Conservation (phyloP, 2,113 vertebrate genomes). For the Strigops habroptila region DNA sequence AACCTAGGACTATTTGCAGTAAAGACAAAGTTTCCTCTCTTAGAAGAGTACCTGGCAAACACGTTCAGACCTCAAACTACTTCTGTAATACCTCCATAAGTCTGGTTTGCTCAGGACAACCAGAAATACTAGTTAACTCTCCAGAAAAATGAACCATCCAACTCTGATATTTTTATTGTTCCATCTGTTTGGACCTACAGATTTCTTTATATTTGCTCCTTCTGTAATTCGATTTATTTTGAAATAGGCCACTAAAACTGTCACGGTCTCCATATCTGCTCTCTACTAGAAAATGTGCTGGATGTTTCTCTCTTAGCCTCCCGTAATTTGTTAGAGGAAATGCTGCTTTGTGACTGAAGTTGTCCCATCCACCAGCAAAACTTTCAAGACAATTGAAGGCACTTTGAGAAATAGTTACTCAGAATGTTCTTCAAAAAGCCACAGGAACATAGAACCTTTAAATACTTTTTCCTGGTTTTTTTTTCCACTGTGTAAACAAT, state of each 20-base stretch:
- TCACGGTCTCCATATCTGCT: fast-evolving
- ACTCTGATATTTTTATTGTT: neutral
- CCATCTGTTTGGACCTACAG: neutral
- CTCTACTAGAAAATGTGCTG: neutral
- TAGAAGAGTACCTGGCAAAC: neutral
- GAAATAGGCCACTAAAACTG: neutral
- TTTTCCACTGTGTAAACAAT: neutral
- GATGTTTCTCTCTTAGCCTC: neutral
- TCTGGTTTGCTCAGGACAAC: neutral
- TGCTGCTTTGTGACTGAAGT: neutral
- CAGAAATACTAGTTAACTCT: neutral
- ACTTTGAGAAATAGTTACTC: neutral
- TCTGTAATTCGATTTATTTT: neutral
- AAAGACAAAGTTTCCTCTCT: neutral
- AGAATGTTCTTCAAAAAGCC: neutral
- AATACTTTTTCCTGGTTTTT: neutral
- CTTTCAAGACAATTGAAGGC: neutral
- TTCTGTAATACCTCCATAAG: neutral
- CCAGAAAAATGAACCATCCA: neutral
- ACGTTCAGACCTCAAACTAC: neutral
- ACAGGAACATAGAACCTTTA: neutral
- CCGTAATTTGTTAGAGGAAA: neutral
- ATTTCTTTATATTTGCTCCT: neutral
- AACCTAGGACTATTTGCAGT: neutral
- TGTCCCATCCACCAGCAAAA: neutral